Conservation (phyloP, 2,888 invertebrate genomes). For the Drosophila meridionalis region DNA sequence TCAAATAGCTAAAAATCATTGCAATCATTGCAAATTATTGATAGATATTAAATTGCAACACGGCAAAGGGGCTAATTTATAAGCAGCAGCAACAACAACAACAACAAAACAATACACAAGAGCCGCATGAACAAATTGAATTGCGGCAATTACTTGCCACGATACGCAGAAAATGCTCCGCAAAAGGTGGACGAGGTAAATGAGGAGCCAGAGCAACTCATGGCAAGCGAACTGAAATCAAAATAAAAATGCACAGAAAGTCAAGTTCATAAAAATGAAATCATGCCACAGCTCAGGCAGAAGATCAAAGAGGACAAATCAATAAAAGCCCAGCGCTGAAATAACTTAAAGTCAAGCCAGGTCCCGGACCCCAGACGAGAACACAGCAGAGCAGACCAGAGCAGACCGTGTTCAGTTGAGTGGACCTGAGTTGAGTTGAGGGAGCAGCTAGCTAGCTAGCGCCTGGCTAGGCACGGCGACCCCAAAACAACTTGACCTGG, state of each 20-base stretch:
- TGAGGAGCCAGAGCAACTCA: conserved; percentile 4
- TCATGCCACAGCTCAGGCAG: conserved; percentile 77
- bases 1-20: conserved; percentile 22
- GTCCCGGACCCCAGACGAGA: conserved; percentile 26
- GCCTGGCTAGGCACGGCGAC: conserved; percentile 59
- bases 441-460: conserved; percentile 24
- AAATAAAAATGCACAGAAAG: conserved; percentile 65
- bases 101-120: conserved; percentile 44
- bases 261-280: conserved; percentile 82
- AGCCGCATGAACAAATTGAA: conserved; percentile 76
- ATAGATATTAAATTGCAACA: conserved; percentile 29
- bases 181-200: conserved; percentile 7
- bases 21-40: conserved; percentile 25
- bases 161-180: conserved; percentile 72
- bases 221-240: conserved; percentile 29
- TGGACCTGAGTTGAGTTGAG: neutral
- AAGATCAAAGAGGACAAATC: conserved; percentile 83
- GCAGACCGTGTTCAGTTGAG: neutral
- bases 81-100: conserved; percentile 19
- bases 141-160: conserved; percentile 80
- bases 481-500: conserved; percentile 80
- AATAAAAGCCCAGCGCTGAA: conserved; percentile 71
- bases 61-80: conserved; percentile 49
- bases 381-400: neutral
- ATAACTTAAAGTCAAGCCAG: conserved; percentile 73